These are phyloP conservation scores for Oeneis ivallda DNA, from an alignment of 2,888 invertebrate genomes.

Conservation along the genomic window DNA sequence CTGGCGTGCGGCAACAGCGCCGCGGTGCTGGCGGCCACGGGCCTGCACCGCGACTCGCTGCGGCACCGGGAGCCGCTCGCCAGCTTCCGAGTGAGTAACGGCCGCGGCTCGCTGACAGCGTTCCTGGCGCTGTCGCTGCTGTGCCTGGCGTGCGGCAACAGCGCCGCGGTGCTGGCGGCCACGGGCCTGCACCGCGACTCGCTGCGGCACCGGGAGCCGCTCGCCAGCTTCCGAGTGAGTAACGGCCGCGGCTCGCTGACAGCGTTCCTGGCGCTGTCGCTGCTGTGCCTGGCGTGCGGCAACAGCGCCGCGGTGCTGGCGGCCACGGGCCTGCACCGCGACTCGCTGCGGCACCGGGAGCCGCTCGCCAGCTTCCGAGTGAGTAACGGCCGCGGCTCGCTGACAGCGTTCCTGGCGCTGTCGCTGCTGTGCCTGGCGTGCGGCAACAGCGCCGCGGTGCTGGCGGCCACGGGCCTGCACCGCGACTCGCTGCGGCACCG, in stretches of 20 bases:
- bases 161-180: slow-evolving; percentile 82
- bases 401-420: slow-evolving; percentile 84
- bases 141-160: slow-evolving; percentile 82
- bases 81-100: slow-evolving; percentile 63
- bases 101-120: slow-evolving; percentile 75
- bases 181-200: slow-evolving; percentile 84
- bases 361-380: slow-evolving; percentile 49
- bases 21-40: slow-evolving; percentile 82
- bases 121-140: slow-evolving; percentile 84
- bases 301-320: slow-evolving; percentile 83
- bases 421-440: slow-evolving; percentile 83
- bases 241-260: slow-evolving; percentile 65
- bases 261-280: slow-evolving; percentile 84
- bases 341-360: slow-evolving; percentile 48
- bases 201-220: slow-evolving; percentile 51
- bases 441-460: slow-evolving; percentile 82
- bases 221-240: slow-evolving; percentile 54
- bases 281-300: slow-evolving; percentile 82
- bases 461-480: slow-evolving; percentile 83
- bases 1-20: slow-evolving; percentile 83
- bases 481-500: slow-evolving; percentile 45
- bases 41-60: slow-evolving; percentile 83
- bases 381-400: slow-evolving; percentile 52
- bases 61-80: slow-evolving; percentile 50
- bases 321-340: slow-evolving; percentile 79